phyloP scores from a whole-genome alignment of 1,140 invertebrate species.

The Sarcophaga bullata region DNA sequence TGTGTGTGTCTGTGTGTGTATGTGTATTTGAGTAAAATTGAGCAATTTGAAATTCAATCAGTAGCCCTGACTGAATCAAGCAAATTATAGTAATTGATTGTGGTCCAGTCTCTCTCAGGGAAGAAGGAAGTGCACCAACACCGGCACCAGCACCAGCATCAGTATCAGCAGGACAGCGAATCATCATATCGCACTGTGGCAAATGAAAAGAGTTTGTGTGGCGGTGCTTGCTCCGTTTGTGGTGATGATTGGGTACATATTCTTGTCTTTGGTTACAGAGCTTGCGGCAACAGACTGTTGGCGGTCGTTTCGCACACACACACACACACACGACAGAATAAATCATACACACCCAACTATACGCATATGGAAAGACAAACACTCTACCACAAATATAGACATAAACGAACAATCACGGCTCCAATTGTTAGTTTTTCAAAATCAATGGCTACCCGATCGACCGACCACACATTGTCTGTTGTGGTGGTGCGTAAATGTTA shows the following conservation, averaged over 20 bases:
- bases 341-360: no score
- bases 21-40: slow-evolving; percentile 54
- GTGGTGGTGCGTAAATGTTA: not conserved
- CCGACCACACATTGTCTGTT: slow-evolving; percentile 25
- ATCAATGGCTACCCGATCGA: not conserved
- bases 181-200: not conserved
- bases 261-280: slow-evolving; percentile 12
- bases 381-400: no score
- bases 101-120: slow-evolving; percentile 8
- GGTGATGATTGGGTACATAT: slow-evolving; percentile 11
- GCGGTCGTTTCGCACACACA: slow-evolving; percentile 20
- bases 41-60: slow-evolving; percentile 66
- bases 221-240: slow-evolving; percentile 9
- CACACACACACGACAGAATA: not conserved
- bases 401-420: slow-evolving; percentile 26
- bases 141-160: not conserved
- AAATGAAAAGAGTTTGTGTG: slow-evolving; percentile 14
- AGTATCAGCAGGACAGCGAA: no score
- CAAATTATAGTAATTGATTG: slow-evolving; percentile 38
- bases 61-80: slow-evolving; percentile 52
- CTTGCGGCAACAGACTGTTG: slow-evolving; percentile 31
- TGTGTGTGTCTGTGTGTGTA: not conserved
- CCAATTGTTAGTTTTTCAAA: slow-evolving; percentile 33
- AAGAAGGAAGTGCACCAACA: not conserved
- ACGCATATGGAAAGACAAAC: no score